Evolutionary conservation across 2,888 invertebrate species (phyloP), one percentile per base, ranked within the genome.

Genomic region (Ophion costatus): DNA sequence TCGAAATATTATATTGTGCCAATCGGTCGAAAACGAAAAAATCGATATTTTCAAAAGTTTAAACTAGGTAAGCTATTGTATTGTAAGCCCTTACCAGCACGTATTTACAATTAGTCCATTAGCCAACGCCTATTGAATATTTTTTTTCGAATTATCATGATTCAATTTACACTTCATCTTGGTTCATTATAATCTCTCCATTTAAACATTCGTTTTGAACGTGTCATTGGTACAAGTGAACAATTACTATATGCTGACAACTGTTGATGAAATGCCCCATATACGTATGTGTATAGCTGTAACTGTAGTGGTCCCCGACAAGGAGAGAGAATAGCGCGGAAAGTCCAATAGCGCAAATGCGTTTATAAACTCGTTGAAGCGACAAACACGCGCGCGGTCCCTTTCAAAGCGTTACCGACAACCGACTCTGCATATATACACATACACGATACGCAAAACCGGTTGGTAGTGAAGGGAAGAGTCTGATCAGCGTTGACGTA

Each of bases 301-400:
- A 59, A 45, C 57, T 59, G 45, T 22, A 17, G 20, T 73, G 33
- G 29, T 79, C 45, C 51, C 56, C 59, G 57, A 80, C 56, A 73
- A 73, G 67, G 61, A 83, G 78, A 73, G 85, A 80, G 82, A 82
- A 82, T 76, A 76, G 79, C 79, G 73, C 85, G 82, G 85, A 82
- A 82, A 80, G 82, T 89, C 89, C 90, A 90, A 90, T 90, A 89
- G 88, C 90, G 88, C 88, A 90, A 91, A 90, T 87, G 89, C 89
- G 88, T 89, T 91, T 89, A 90, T 89, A 87, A 89, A 88, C 88
- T 87, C 88, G 88, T 85, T 87, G 83, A 85, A 84, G 86, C 83
- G 82, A 81, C 87, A 88, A 88, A 86, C 87, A 86, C 81, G 87
- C 80, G 81, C 42, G 73, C 67, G 79, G 73, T 77, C 63, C 77